Conservation (phyloP, 2,113 vertebrate genomes). For the Brachyhypopomus occidentalis region DNA sequence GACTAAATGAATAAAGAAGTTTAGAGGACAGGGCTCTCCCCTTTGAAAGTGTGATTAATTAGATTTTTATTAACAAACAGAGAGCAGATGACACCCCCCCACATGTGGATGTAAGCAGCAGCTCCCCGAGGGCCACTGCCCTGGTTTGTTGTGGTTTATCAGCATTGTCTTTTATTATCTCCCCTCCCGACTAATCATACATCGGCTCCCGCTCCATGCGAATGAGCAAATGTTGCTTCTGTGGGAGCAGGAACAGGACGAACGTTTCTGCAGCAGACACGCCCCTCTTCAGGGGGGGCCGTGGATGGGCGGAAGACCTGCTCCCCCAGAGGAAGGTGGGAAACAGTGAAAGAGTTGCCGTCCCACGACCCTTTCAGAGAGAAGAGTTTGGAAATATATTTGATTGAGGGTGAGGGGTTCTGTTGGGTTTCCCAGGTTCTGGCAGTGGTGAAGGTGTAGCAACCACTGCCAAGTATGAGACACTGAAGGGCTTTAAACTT, state of each 20-base stretch:
- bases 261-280: conserved; percentile 56
- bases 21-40: conserved; percentile 49
- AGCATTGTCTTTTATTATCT: conserved; percentile 69
- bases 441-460: not conserved
- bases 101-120: conserved; percentile 33
- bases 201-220: conserved; percentile 58
- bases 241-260: conserved; percentile 45
- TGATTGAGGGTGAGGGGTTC: not conserved
- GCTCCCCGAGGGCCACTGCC: conserved; percentile 58
- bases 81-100: conserved; percentile 54
- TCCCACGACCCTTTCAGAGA: not conserved
- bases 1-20: conserved; percentile 39
- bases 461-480: conserved; percentile 18
- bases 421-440: conserved; percentile 2
- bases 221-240: conserved; percentile 69
- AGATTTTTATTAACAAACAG: conserved; percentile 63
- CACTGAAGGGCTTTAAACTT: conserved; percentile 42
- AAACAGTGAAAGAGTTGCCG: not conserved
- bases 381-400: not conserved
- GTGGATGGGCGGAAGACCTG: not conserved
- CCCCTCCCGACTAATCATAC: conserved; percentile 61
- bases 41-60: conserved; percentile 66
- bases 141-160: conserved; percentile 62
- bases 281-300: conserved; percentile 18
- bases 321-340: not conserved